Base-by-base conservation (phyloP, 2,888 invertebrate species). In the Eurytoma californica region DNA sequence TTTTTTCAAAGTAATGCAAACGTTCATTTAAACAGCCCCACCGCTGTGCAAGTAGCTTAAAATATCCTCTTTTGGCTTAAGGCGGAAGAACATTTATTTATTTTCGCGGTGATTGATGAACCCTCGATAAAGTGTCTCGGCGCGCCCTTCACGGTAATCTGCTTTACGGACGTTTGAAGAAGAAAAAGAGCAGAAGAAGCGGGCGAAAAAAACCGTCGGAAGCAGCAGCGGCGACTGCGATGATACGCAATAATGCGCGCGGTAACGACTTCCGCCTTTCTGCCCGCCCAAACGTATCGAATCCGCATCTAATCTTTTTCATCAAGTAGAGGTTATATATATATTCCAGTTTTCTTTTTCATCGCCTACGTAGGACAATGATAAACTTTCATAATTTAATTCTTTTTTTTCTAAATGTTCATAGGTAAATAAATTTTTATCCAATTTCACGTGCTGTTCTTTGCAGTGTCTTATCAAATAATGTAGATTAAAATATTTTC, bases 21-120 rank as follows among this genome's bases (percentile, higher is more conserved):
- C 39, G 7, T 9, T 39, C 39, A 9, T 39, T 9, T 9, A 39
- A 39, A 9, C 39, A 39, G 74, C 39, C 66, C 74, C 75, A 75
- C 63, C 74, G 72, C 58, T 65, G 72, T 30, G 66, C 63, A 65
- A 49, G 66, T 24, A 58, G 51, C 65, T 69, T 69, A 75, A 73
- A 72, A 79, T 72, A 76, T 80, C 69, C 79, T 55, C 57, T 70
- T 81, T 75, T 20, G 55, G 12, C 72, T 66, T 20, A 60, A 53
- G 66, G 55, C 57, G 55, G 51, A 65, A 80, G 83, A 83, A 84
- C 85, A 86, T 85, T 86, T 85, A 84, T 84, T 86, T 87, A 86
- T 86, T 86, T 86, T 82, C 82, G 74, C 79, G 77, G 83, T 84
- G 86, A 87, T 86, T 85, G 86, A 86, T 87, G 85, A 86, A 83